Evolutionary conservation across 2,113 vertebrate genomes (phyloP).

Genomic region (Laterallus jamaicensis): DNA sequence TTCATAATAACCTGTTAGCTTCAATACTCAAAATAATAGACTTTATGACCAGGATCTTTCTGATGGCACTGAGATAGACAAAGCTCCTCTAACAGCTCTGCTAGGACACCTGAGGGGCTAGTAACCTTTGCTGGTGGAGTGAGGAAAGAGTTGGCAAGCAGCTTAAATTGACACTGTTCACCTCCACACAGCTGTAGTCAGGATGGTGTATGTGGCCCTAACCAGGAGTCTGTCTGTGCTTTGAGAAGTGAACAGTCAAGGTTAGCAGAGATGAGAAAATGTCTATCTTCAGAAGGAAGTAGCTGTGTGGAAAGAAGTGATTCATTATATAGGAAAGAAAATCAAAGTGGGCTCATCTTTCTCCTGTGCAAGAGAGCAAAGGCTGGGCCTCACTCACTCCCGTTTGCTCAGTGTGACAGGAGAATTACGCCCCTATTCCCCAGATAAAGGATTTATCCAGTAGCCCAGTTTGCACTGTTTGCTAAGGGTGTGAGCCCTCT

Average conservation of each 20-base stretch:
- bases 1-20: neutral
- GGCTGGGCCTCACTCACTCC: neutral
- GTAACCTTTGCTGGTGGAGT: neutral
- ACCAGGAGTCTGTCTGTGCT: neutral
- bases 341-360: neutral
- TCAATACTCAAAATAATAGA: neutral
- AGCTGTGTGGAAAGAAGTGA: neutral
- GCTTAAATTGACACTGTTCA: neutral
- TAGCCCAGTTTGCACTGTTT: conserved; percentile 25
- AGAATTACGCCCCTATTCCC: neutral
- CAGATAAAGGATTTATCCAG: neutral
- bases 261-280: neutral
- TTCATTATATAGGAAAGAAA: neutral
- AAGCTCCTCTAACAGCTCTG: neutral
- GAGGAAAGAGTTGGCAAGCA: neutral
- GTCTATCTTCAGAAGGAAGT: neutral
- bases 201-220: neutral
- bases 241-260: neutral
- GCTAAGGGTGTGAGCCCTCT: neutral
- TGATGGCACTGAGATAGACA: neutral
- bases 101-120: neutral
- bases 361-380: neutral
- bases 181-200: neutral
- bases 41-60: neutral
- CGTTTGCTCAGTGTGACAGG: neutral